These are phyloP conservation scores for Dicentrarchus labrax DNA, from an alignment of 2,113 vertebrate genomes.

Conservation along the genomic window DNA sequence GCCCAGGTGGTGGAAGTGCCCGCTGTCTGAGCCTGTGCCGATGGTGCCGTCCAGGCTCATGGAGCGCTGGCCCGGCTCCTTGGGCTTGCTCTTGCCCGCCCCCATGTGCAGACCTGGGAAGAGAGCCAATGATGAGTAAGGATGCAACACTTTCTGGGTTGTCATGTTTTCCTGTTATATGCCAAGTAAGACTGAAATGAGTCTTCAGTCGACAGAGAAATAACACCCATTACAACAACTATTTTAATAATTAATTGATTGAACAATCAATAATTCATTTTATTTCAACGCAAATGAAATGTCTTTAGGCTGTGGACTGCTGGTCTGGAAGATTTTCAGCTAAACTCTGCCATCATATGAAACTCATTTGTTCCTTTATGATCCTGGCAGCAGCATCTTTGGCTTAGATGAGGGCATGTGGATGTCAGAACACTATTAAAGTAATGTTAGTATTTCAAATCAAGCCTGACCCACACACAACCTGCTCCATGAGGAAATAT, in stretches of 20 bases:
- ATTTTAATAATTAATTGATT: neutral
- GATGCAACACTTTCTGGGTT: neutral
- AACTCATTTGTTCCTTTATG: neutral
- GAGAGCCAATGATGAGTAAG: conserved; percentile 47
- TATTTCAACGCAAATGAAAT: neutral
- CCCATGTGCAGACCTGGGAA: conserved; percentile 89
- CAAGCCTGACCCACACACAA: neutral
- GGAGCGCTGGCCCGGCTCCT: conserved; percentile 92
- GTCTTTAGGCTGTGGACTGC: neutral
- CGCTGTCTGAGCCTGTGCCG: conserved; percentile 83
- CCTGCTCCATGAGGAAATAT: neutral
- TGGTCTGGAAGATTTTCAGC: neutral
- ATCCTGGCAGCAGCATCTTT: neutral
- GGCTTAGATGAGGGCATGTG: neutral
- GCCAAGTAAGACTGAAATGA: neutral
- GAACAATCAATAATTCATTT: neutral
- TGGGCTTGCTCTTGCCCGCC: conserved; percentile 96
- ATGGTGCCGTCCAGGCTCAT: conserved; percentile 92
- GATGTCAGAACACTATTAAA: neutral
- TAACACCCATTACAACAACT: neutral
- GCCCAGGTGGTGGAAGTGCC: conserved; percentile 84
- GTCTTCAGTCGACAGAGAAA: neutral
- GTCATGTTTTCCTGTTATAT: neutral
- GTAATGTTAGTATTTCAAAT: neutral
- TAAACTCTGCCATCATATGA: neutral